Conservation (phyloP, 2,888 invertebrate species). For the Camponotus fellah region DNA sequence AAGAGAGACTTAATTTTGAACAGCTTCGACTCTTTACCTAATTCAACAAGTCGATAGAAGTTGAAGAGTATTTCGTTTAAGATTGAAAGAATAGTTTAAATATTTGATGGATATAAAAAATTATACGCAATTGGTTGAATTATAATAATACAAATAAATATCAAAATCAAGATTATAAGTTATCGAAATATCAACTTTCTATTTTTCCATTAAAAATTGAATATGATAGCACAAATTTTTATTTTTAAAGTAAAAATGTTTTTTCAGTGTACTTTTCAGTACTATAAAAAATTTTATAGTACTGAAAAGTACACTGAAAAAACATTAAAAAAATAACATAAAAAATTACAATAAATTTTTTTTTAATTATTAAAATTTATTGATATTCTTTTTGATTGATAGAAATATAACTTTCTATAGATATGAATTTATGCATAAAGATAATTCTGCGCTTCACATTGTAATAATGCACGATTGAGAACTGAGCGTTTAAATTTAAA, state of each 20-base stretch:
- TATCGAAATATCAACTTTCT: neutral
- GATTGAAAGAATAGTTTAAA: neutral
- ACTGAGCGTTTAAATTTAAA: slow-evolving; percentile 21
- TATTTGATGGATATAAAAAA: neutral
- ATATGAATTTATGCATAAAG: slow-evolving; percentile 6
- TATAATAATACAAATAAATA: neutral
- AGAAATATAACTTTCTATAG: neutral
- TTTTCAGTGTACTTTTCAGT: neutral
- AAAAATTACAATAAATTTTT: too few relatives aligned
- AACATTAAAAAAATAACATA: too few relatives aligned
- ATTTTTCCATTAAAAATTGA: neutral
- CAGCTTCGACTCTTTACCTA: slow-evolving; percentile 8
- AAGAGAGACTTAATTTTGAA: slow-evolving; percentile 40
- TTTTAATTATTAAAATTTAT: neutral
- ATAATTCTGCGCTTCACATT: neutral
- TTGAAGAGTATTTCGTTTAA: neutral
- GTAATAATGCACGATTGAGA: slow-evolving; percentile 10
- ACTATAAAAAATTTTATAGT: too few relatives aligned
- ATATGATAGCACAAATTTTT: neutral
- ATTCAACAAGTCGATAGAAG: slow-evolving; percentile 7
- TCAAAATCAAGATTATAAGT: neutral
- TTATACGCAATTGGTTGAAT: too few relatives aligned
- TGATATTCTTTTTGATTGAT: neutral
- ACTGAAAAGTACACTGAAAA: too few relatives aligned
- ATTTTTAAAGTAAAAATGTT: neutral